Percentiles rank a stretch among this genome's conserved stretches.
These are phyloP conservation scores for Eupithecia subumbrata DNA, from an alignment of 2,888 invertebrate species.

Conservation along the genomic window DNA sequence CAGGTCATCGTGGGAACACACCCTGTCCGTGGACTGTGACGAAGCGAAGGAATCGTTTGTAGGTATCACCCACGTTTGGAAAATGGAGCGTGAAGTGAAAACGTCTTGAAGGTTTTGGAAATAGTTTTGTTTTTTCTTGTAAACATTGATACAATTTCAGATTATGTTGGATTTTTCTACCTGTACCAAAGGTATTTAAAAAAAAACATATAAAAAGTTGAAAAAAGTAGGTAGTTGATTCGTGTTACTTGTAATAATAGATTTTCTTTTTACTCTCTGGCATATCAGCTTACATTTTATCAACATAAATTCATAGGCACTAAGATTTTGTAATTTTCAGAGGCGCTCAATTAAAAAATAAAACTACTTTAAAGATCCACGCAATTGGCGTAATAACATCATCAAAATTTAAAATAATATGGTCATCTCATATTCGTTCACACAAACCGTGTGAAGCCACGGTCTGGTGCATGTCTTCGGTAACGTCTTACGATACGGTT, in stretches of 20 bases:
- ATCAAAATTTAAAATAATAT: constrained; percentile 32
- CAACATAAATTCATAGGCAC: not conserved
- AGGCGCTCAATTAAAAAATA: constrained; percentile 4
- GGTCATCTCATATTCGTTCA: constrained; percentile 60
- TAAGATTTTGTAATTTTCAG: not conserved
- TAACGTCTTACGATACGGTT: constrained; percentile 71
- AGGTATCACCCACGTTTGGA: constrained; percentile 46
- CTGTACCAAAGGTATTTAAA: too few species aligned
- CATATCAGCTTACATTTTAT: not conserved
- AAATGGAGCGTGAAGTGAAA: constrained; percentile 23
- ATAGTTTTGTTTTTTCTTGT: not conserved
- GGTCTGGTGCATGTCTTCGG: constrained; percentile 70
- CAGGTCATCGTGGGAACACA: constrained; percentile 81
- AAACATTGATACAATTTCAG: not conserved
- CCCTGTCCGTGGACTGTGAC: constrained; percentile 70
- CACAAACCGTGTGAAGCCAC: constrained; percentile 73
- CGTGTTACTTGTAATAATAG: not conserved
- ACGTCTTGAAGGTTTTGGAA: constrained; percentile 5
- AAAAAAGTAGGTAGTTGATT: too few species aligned
- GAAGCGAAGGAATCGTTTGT: constrained; percentile 50
- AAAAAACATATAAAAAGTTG: too few species aligned
- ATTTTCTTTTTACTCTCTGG: not conserved
- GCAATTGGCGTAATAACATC: constrained; percentile 26
- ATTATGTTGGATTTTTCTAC: too few species aligned
- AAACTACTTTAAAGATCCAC: constrained; percentile 7